A percentile compares a stretch with the other conserved stretches of the same genome.
These are phyloP conservation scores for Plectropomus leopardus DNA, from an alignment of 2,113 vertebrate genomes.

Conservation along the genomic window DNA sequence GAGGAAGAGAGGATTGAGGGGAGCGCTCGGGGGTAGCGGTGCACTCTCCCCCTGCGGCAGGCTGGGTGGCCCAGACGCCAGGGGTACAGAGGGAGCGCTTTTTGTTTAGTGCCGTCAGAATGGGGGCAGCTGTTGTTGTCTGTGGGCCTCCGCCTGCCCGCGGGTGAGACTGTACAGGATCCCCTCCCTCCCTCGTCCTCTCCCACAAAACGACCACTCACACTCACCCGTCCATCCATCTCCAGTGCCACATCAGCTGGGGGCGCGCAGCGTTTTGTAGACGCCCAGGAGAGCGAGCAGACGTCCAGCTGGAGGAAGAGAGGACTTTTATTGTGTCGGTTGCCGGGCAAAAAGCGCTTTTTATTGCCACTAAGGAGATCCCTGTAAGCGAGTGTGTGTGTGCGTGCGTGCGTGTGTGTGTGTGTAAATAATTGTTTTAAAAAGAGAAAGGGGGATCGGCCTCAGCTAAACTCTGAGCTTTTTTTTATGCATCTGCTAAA, in stretches of 20 bases:
- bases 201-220: conserved; percentile 39
- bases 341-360: conserved; percentile 73
- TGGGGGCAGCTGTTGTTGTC: conserved; percentile 76
- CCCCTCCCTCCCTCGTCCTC: conserved; percentile 20
- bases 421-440: conserved; percentile 77
- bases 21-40: conserved; percentile 39
- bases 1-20: conserved; percentile 35
- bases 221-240: conserved; percentile 44
- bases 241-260: conserved; percentile 63
- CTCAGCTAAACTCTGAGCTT: conserved; percentile 66
- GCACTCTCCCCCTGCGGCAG: conserved; percentile 34
- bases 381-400: conserved; percentile 45
- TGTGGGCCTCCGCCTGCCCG: conserved; percentile 49
- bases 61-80: conserved; percentile 71
- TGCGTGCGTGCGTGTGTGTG: conserved; percentile 28
- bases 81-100: conserved; percentile 50
- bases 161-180: conserved; percentile 55
- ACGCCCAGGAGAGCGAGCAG: conserved; percentile 58
- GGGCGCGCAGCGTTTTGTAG: conserved; percentile 53
- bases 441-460: conserved; percentile 63
- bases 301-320: conserved; percentile 61
- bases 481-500: conserved; percentile 80
- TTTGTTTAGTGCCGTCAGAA: conserved; percentile 68
- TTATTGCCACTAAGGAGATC: conserved; percentile 74
- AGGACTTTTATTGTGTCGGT: conserved; percentile 74